Percentiles rank a stretch among this genome's conserved stretches.
phyloP scores from a whole-genome alignment of 2,888 invertebrate genomes.

The Coleophora flavipennella region DNA sequence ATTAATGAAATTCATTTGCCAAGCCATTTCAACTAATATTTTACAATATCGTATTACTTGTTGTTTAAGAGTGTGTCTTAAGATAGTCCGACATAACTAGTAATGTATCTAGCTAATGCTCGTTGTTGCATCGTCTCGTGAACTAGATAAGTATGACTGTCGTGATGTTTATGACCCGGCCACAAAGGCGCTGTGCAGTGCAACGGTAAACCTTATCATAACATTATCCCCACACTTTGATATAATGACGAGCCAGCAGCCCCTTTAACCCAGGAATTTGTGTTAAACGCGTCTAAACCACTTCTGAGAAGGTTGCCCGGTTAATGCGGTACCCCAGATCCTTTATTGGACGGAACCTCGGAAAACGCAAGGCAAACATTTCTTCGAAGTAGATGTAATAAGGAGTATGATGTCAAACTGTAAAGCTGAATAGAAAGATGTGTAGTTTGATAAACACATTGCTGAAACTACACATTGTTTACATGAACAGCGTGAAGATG shows the following conservation, averaged over 20 bases:
- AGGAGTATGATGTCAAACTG: too few species aligned
- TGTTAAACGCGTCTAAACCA: slow-evolving; percentile 40
- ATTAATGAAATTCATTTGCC: slow-evolving; percentile 17
- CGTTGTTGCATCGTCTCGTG: slow-evolving; percentile 30
- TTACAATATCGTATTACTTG: slow-evolving; percentile 24
- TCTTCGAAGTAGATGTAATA: slow-evolving; percentile 11
- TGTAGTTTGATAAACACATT: too few species aligned
- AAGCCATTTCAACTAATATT: slow-evolving; percentile 26
- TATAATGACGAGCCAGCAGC: slow-evolving; percentile 25
- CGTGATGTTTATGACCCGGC: slow-evolving; percentile 26
- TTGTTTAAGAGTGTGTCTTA: too few species aligned
- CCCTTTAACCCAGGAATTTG: slow-evolving; percentile 41
- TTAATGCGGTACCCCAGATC: slow-evolving; percentile 15
- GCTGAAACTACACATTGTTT: too few species aligned
- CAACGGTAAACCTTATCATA: slow-evolving; percentile 42
- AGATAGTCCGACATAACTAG: too few species aligned
- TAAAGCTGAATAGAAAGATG: too few species aligned
- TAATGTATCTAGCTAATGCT: slow-evolving; percentile 27
- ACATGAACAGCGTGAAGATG: too few species aligned
- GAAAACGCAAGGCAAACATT: slow-evolving; percentile 10
- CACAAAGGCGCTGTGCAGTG: slow-evolving; percentile 16
- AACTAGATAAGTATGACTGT: slow-evolving; percentile 28
- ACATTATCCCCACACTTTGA: slow-evolving; percentile 35
- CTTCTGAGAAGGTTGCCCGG: slow-evolving; percentile 35
- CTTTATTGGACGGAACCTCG: slow-evolving; percentile 10